Evolutionary conservation across 2,797 vertebrate species (phyloP).

Genomic region (Coreius guichenoti): DNA sequence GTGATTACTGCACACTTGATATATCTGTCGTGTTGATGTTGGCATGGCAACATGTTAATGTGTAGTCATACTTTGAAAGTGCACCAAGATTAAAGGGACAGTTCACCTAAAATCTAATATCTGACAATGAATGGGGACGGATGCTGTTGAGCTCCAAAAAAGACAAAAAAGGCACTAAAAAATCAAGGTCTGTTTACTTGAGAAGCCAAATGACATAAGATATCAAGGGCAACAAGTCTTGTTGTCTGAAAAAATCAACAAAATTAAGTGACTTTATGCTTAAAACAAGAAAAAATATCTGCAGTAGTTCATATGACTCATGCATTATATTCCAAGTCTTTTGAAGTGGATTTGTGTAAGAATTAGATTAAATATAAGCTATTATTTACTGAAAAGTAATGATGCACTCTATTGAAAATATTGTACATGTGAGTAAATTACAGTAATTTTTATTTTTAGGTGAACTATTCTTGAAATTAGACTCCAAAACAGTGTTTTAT

Average conservation of each 20-base stretch:
- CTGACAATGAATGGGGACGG: neutral
- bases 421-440: neutral
- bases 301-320: neutral
- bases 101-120: neutral
- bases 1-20: constrained; percentile 33
- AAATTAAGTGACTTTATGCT: neutral
- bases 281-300: neutral
- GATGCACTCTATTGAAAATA: neutral
- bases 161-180: neutral
- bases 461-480: neutral
- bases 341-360: neutral
- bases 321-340: neutral
- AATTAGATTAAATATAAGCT: neutral
- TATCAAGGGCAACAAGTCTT: neutral
- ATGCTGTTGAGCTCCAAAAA: neutral
- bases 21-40: constrained; percentile 16
- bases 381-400: neutral
- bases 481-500: neutral
- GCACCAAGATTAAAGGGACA: constrained; percentile 53
- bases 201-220: neutral
- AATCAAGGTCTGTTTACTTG: neutral
- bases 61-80: constrained; percentile 47
- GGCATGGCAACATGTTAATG: constrained; percentile 46
- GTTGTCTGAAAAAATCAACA: neutral
- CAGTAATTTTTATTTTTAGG: neutral